A percentile compares a stretch with the other conserved stretches of the same genome.
Conservation (phyloP, 2,113 vertebrate genomes). For the Tetrax tetrax region DNA sequence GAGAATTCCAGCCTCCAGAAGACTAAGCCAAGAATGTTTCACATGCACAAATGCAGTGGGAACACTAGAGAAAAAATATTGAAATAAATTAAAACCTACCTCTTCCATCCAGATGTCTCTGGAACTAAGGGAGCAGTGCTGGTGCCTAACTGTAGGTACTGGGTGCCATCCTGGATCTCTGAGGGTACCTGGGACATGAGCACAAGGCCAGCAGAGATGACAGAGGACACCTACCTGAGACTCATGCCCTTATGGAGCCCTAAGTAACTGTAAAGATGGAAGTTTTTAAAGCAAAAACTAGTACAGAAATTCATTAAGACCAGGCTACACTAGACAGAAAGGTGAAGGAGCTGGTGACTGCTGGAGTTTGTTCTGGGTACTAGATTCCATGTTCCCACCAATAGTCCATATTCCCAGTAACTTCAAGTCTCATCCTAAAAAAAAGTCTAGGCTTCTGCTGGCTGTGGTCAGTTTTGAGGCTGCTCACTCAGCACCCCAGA, state of each 20-base stretch:
- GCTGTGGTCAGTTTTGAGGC: background rate
- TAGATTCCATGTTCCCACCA: accelerated
- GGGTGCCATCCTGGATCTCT: background rate
- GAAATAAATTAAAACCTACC: background rate
- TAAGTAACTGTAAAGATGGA: background rate
- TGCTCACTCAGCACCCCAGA: constrained; percentile 25
- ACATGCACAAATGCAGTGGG: background rate
- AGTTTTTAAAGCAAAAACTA: background rate
- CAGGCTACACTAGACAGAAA: background rate
- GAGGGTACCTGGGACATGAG: background rate
- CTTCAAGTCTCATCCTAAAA: background rate
- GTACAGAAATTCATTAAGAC: background rate
- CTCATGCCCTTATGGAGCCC: background rate
- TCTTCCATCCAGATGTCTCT: background rate
- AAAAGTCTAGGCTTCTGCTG: background rate
- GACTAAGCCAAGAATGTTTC: background rate
- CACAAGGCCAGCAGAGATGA: background rate
- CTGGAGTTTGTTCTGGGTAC: background rate
- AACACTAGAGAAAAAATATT: background rate
- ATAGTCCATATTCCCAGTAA: background rate
- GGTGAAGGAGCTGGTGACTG: accelerated
- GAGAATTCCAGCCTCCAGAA: background rate
- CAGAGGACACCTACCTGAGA: background rate
- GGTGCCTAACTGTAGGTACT: background rate
- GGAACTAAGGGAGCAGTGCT: background rate